phyloP scores from a whole-genome alignment of 2,797 vertebrate species.

The Neopelma chrysocephalum region DNA sequence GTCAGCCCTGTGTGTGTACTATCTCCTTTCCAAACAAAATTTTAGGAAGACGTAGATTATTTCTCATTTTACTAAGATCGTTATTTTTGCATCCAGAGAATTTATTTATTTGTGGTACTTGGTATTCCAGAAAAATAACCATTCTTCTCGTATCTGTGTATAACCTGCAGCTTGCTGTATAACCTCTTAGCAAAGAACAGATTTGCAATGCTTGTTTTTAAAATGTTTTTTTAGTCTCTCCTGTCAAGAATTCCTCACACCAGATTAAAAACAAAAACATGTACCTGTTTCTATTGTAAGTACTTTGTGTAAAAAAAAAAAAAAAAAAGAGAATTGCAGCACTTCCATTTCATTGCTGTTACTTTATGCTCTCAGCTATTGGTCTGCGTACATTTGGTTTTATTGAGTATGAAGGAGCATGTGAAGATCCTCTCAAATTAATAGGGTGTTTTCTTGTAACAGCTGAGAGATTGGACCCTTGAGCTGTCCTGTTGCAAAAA shows the following conservation, averaged over 20 bases:
- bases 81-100: conserved; percentile 61
- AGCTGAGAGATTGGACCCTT: neutral
- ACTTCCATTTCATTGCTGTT: conserved; percentile 25
- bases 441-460: neutral
- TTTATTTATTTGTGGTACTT: conserved; percentile 56
- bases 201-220: conserved; percentile 14
- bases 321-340: neutral
- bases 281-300: neutral
- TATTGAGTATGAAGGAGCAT: neutral
- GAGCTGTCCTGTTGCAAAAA: neutral
- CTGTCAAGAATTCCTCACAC: conserved; percentile 7
- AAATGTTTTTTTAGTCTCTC: conserved; percentile 3
- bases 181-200: conserved; percentile 28
- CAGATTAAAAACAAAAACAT: neutral
- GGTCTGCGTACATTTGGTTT: neutral
- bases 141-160: neutral
- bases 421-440: neutral
- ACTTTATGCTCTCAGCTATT: neutral
- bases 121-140: neutral
- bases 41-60: neutral
- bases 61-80: conserved; percentile 31
- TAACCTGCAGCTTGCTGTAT: neutral
- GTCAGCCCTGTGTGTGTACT: neutral
- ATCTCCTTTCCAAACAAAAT: neutral
- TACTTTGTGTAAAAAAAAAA: neutral